phyloP scores from a whole-genome alignment of 2,888 invertebrate species.

The Drosophila maculinotata region DNA sequence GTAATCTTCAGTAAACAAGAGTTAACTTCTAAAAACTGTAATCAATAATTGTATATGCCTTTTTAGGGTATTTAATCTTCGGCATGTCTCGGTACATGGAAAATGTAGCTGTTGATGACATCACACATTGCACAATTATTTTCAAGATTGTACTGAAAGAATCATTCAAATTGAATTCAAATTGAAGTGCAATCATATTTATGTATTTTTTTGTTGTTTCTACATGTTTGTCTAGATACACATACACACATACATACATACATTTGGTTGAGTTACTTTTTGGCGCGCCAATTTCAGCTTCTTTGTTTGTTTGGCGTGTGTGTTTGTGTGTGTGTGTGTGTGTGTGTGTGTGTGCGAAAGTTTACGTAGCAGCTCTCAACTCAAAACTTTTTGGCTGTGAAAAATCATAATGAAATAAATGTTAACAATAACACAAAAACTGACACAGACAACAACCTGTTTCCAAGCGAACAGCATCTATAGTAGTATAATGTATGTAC shows the following conservation, averaged over 20 bases:
- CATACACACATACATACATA: neutral
- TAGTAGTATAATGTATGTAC: slow-evolving; percentile 34
- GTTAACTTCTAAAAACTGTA: too few species aligned
- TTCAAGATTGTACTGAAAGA: slow-evolving; percentile 29
- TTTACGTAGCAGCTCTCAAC: slow-evolving; percentile 46
- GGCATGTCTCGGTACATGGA: neutral
- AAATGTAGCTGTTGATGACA: slow-evolving; percentile 34
- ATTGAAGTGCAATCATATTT: slow-evolving; percentile 55
- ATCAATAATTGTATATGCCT: too few species aligned
- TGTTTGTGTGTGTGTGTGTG: slow-evolving; percentile 7
- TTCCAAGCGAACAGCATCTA: slow-evolving; percentile 64
- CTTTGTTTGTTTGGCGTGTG: slow-evolving; percentile 34
- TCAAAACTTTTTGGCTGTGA: slow-evolving; percentile 49
- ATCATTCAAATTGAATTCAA: slow-evolving; percentile 42
- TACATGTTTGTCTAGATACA: slow-evolving; percentile 12
- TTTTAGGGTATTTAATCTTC: slow-evolving; percentile 12
- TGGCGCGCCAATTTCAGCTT: slow-evolving; percentile 38
- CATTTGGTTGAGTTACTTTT: slow-evolving; percentile 31
- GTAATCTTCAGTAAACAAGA: neutral
- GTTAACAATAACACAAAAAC: slow-evolving; percentile 70
- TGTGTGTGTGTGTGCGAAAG: slow-evolving; percentile 51
- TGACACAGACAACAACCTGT: slow-evolving; percentile 64
- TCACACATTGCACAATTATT: slow-evolving; percentile 54
- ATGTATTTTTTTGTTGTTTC: slow-evolving; percentile 21
- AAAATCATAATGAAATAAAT: slow-evolving; percentile 72